Evolutionary conservation across 2,888 invertebrate species (phyloP).

Genomic region (Salticus scenicus): DNA sequence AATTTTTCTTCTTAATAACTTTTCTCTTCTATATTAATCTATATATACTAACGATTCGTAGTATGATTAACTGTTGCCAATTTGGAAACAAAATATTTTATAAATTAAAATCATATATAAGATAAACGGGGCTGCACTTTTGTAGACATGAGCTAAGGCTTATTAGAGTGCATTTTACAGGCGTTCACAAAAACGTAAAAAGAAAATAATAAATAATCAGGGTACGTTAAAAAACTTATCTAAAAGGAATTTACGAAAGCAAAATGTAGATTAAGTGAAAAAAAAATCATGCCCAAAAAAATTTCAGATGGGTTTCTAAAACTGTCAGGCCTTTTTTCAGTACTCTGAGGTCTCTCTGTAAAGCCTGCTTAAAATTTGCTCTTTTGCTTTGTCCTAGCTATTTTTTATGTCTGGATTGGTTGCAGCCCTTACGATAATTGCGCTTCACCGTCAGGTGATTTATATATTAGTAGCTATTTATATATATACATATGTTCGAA

Average conservation of each 20-base stretch:
- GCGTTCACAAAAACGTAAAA: background rate
- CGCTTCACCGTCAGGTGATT: background rate
- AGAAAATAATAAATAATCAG: background rate
- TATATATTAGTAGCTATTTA: slow-evolving; percentile 42
- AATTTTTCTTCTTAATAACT: slow-evolving; percentile 33
- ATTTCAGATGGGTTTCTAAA: background rate
- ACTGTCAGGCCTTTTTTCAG: background rate
- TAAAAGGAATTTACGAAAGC: background rate
- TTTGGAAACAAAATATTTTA: background rate
- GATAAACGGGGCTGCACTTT: slow-evolving; percentile 59
- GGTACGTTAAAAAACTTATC: background rate
- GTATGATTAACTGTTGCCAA: slow-evolving; percentile 21
- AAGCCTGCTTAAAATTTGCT: slow-evolving; percentile 28
- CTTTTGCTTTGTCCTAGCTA: slow-evolving; percentile 43
- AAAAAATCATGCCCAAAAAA: background rate
- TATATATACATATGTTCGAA: slow-evolving; percentile 45
- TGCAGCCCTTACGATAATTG: slow-evolving; percentile 45
- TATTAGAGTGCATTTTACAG: slow-evolving; percentile 34
- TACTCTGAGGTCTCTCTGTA: background rate
- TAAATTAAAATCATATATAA: slow-evolving; percentile 26
- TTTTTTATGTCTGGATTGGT: slow-evolving; percentile 46
- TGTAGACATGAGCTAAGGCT: slow-evolving; percentile 61
- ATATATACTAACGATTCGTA: slow-evolving; percentile 44
- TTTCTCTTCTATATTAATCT: slow-evolving; percentile 33
- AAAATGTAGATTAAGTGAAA: background rate